Conservation (phyloP, 2,888 invertebrate genomes). For the Nineta flava region DNA sequence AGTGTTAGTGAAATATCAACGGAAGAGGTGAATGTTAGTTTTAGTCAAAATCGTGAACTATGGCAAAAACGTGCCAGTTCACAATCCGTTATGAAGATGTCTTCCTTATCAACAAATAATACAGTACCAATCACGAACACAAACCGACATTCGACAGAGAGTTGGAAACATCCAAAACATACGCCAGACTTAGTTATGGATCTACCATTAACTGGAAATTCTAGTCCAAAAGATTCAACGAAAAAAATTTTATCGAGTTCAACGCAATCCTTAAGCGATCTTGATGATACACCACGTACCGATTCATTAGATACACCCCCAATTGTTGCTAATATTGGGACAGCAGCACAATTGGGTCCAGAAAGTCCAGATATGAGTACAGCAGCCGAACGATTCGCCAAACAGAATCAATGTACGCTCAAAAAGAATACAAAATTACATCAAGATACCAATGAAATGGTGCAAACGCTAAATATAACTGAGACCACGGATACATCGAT, state of each 20-base stretch:
- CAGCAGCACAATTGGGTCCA: constrained; percentile 19
- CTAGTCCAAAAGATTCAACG: constrained; percentile 23
- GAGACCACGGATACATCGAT: constrained; percentile 16
- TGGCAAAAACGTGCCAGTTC: constrained; percentile 45
- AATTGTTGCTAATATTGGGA: constrained; percentile 22
- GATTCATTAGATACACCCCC: constrained; percentile 19
- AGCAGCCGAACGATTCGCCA: constrained; percentile 61
- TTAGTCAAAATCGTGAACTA: constrained; percentile 35
- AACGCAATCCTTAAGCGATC: neutral
- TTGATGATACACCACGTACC: neutral
- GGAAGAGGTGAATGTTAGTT: constrained; percentile 29
- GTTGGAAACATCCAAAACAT: constrained; percentile 31
- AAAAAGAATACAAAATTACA: constrained; percentile 45
- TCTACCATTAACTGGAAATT: constrained; percentile 40
- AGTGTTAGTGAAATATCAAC: constrained; percentile 28
- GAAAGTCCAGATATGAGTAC: constrained; percentile 52
- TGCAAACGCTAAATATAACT: constrained; percentile 15
- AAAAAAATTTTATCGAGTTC: constrained; percentile 23
- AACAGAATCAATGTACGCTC: constrained; percentile 61
- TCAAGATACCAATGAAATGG: constrained; percentile 10
- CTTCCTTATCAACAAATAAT: constrained; percentile 17
- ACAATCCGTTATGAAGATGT: constrained; percentile 23
- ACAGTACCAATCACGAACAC: constrained; percentile 17
- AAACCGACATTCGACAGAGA: constrained; percentile 26
- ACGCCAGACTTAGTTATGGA: constrained; percentile 76